Base-by-base conservation (phyloP, 2,888 invertebrate species). In the Perithous albicinctus region DNA sequence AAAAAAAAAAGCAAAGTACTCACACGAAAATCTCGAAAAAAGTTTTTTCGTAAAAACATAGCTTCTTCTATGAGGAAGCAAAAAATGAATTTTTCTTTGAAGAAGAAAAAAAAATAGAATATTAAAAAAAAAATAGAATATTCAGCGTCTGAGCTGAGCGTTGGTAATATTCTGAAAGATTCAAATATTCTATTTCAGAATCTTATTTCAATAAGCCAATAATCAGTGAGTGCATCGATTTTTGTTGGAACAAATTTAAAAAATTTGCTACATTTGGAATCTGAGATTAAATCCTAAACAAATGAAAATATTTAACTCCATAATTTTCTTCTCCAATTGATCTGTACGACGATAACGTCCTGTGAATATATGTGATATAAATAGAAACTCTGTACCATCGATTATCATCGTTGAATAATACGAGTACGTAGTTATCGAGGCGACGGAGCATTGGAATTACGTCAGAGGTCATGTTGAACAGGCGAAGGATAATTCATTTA, bases 381-480 rank as follows among this genome's bases (percentile, higher is more conserved):
- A 20, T 66, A 48, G 48, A 66, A 38, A 66, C 48, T 48, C 48
- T 48, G 48, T 35, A 48, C 32, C 18, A 38, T 35, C 12, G 48
- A 67, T 51, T 67, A 67, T 51, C 51, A 51, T 48, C 67, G 32
- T 51, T 38, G 35, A 67, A 51, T 67, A 67, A 51, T 67, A 32
- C 66, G 18, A 29, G 46, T 29, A 18, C 32, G 32, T 23, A 18
- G n/a, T 29, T 7, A 51, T 48, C 35, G 32, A 20, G 12, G 43
- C 48, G 51, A 67, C 23, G 3, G 35, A 67, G n/a, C 35, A 23
- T 18, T 20, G 12, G 32, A 23, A 48, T 67, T 67, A 32, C 48
- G 32, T 67, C 67, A 51, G 48, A 67, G 23, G 63, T 63, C 63
- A 41, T 10, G 63, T 5, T 15, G 23, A 61, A 32, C 18, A 18